Conservation (phyloP, 2,888 invertebrate species). For the Halictus ligatus region DNA sequence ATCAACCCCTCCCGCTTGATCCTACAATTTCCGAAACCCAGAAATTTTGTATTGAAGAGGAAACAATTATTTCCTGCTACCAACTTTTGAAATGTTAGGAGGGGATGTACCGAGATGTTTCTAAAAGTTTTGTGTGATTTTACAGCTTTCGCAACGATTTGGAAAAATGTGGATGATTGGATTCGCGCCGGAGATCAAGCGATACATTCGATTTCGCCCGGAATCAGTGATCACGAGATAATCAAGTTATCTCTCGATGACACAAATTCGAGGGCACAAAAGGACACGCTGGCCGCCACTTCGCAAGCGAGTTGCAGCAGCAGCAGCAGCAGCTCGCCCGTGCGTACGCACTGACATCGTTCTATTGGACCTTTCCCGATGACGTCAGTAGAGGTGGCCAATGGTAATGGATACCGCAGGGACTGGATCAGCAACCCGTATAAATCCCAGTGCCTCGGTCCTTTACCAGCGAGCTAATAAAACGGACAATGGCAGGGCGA, state of each 20-base stretch:
- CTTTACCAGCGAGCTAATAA: conserved; percentile 20
- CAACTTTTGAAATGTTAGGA: not conserved
- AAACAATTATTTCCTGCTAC: no score
- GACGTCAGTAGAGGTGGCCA: conserved; percentile 68
- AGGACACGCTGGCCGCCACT: conserved; percentile 30
- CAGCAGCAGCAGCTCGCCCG: not conserved
- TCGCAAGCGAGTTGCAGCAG: conserved; percentile 10
- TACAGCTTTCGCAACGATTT: not conserved
- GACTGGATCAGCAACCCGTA: conserved; percentile 41
- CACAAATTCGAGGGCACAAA: conserved; percentile 31
- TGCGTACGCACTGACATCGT: conserved; percentile 38
- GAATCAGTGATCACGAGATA: not conserved
- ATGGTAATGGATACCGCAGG: conserved; percentile 49
- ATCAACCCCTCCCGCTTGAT: not conserved
- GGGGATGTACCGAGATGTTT: not conserved
- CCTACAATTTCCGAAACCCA: not conserved
- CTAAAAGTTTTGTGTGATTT: not conserved
- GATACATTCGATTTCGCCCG: not conserved
- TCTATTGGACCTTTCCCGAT: conserved; percentile 49
- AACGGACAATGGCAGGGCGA: conserved; percentile 37
- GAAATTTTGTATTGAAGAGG: not conserved
- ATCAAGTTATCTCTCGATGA: conserved; percentile 29
- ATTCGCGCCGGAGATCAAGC: not conserved
- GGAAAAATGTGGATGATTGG: not conserved
- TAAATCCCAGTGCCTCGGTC: conserved; percentile 35